Evolutionary conservation across 2,888 invertebrate genomes (phyloP), one percentile per base, ranked within the genome.

Genomic region (Marasmarcha lunaedactyla): DNA sequence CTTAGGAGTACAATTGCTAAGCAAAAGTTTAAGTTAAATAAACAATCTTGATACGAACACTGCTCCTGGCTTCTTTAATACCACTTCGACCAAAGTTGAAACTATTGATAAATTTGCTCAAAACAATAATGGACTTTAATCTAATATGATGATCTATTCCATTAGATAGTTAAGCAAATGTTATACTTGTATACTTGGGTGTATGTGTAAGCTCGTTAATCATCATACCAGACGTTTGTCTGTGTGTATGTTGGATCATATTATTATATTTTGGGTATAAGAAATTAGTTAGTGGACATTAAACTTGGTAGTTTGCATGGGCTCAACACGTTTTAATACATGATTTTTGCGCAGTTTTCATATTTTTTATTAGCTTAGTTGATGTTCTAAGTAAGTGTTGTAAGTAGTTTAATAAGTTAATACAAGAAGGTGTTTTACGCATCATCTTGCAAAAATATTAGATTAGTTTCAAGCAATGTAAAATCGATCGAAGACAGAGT

Each of bases 261-360:
- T 81, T 83, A 84, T 83, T 79, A 83, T 79, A 79, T 83, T 84
- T 83, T 71, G 78, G 79, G 83, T 81, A 84, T 84, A 84, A 84
- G 84, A 84, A 84, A 84, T 84, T 84, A 84, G 84, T 83, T 79
- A 76, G 83, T 79, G 83, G 83, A 83, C 83, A 81, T 83, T 76
- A 83, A 83, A 81, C 71, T 83, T 78, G 52, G 44, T 58, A 43
- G 46, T 63, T 57, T 48, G 30, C 37, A n/a, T n/a, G n/a, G n/a
- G 59, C 44, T 13, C 14, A 25, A 36, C 14, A 30, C 4, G 33
- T 66, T 51, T 69, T 71, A 68, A 54, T 65, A 45, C 42, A 7
- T 20, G n/a, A n/a, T n/a, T n/a, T n/a, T n/a, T n/a, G n/a, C n/a
- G n/a, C n/a, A n/a, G n/a, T n/a, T n/a, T n/a, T n/a, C n/a, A n/a